Evolutionary conservation across 2,888 invertebrate species (phyloP).

Genomic region (Meloe dianella): DNA sequence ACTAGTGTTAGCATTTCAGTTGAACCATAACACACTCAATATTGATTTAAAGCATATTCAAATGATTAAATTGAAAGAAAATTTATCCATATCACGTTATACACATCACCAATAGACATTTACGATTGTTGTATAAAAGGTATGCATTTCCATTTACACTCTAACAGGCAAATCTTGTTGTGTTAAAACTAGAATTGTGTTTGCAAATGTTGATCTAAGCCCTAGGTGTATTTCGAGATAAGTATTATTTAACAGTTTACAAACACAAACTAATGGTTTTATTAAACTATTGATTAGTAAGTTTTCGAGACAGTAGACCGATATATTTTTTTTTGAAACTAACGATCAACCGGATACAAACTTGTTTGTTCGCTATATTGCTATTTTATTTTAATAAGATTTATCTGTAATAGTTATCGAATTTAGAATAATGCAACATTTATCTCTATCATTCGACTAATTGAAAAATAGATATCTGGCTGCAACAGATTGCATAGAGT

Average conservation of each 20-base stretch:
- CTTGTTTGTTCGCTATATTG: background rate
- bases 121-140: background rate
- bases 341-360: background rate
- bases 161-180: conserved; percentile 6
- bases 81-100: background rate
- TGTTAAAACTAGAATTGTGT: conserved; percentile 11
- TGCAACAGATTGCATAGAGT: background rate
- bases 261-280: background rate
- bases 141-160: background rate
- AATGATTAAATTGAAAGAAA: conserved; percentile 6
- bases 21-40: background rate
- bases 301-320: background rate
- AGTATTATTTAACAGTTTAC: background rate
- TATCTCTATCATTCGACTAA: background rate
- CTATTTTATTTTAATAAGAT: background rate
- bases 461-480: background rate
- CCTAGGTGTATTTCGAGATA: background rate
- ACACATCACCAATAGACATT: background rate
- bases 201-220: conserved; percentile 1
- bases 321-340: background rate
- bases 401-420: background rate
- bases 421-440: background rate
- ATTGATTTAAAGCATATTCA: background rate
- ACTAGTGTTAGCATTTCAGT: background rate
- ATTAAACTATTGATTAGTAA: background rate